These are phyloP conservation scores for Agriopis marginaria DNA, from an alignment of 2,888 invertebrate species.

Conservation along the genomic window DNA sequence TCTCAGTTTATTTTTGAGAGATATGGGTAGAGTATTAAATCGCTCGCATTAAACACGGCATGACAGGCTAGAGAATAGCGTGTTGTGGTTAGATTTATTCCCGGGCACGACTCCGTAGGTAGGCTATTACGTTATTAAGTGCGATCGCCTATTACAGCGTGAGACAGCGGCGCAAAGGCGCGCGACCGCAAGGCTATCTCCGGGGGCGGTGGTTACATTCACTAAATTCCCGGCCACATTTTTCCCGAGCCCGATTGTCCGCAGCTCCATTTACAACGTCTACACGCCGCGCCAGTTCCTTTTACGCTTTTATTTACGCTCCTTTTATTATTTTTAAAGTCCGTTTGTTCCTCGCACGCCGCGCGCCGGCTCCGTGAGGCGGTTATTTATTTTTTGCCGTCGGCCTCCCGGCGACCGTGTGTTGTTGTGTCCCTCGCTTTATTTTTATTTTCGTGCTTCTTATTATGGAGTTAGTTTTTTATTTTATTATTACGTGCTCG, in stretches of 20 bases:
- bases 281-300: conserved; percentile 85
- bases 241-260: conserved; percentile 83
- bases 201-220: conserved; percentile 74
- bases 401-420: conserved; percentile 86
- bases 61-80: conserved; percentile 37
- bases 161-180: conserved; percentile 64
- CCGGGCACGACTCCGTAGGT: conserved; percentile 48
- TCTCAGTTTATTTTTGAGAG: conserved; percentile 22
- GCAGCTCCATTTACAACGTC: conserved; percentile 86
- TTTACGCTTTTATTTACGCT: conserved; percentile 86
- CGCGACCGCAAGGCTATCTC: conserved; percentile 73
- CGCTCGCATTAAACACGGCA: conserved; percentile 35
- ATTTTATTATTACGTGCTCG: conserved; percentile 83
- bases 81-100: conserved; percentile 65
- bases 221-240: conserved; percentile 83
- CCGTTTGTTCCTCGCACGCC: conserved; percentile 85
- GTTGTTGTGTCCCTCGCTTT: conserved; percentile 85
- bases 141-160: conserved; percentile 70
- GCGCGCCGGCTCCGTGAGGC: conserved; percentile 82
- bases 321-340: conserved; percentile 86
- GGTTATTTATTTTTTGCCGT: conserved; percentile 85
- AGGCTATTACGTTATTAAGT: conserved; percentile 74
- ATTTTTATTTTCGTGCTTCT: conserved; percentile 86
- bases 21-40: conserved; percentile 31
- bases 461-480: conserved; percentile 83